Percentiles rank a stretch among this genome's conserved stretches.
Evolutionary conservation across 2,888 invertebrate genomes (phyloP).

Genomic region (Eupithecia subfuscata): DNA sequence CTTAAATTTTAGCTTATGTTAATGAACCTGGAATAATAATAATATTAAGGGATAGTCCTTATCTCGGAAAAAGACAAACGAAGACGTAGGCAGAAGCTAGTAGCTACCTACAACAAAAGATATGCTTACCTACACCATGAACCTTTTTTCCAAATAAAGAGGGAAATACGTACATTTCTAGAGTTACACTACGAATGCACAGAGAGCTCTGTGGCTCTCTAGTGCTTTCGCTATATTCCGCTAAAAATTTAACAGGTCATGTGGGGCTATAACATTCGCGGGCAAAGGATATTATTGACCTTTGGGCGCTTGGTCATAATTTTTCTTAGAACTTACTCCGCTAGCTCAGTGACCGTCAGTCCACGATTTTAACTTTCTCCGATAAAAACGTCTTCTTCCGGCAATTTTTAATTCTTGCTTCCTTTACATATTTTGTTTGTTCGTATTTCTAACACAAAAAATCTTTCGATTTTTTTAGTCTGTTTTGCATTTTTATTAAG

Average conservation of each 20-base stretch:
- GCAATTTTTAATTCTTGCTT: neutral
- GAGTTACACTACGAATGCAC: neutral
- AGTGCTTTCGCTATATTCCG: constrained; percentile 22
- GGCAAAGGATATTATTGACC: neutral
- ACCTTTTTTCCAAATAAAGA: neutral
- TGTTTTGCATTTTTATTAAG: neutral
- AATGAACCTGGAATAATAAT: no score
- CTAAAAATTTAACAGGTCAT: constrained; percentile 21
- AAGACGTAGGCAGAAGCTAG: no score
- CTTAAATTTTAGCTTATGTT: no score
- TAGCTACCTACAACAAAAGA: no score
- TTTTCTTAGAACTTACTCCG: neutral
- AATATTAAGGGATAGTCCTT: no score
- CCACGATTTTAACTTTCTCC: neutral
- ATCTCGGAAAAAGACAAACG: no score
- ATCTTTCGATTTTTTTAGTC: no score
- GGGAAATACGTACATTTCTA: neutral
- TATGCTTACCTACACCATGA: no score
- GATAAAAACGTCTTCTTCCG: neutral
- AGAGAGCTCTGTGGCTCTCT: constrained; percentile 7
- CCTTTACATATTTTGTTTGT: neutral
- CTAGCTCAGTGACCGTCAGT: neutral
- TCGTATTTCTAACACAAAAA: neutral
- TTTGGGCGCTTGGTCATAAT: neutral
- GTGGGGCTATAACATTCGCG: constrained; percentile 8